Base-by-base conservation (phyloP, 2,113 vertebrate species). In the Microtus montanus region DNA sequence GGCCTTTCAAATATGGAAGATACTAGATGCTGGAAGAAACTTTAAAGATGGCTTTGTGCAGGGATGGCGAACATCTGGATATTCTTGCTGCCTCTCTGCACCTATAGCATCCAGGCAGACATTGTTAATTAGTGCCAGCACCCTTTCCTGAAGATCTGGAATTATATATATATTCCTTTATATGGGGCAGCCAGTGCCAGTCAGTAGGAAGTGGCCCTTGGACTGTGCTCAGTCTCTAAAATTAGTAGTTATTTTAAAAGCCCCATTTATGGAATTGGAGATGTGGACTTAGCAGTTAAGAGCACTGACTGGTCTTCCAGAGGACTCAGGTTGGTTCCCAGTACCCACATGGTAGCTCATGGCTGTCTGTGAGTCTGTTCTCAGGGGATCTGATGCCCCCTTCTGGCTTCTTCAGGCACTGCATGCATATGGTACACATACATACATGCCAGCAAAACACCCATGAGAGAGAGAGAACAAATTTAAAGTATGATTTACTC, bases 41-140 rank as follows among this genome's bases (percentile, higher is more conserved):
- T 52, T 68, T 41, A 52, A 71, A 19, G 79, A 79, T 63, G 11
- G 11, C 44, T 20, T 94, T 63, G 41, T 74, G 47, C 38, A 66
- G 49, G 10, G 49, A 71, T 87, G 41, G 73, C 54, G 66, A 77
- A 2, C 77, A 38, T 66, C 64, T 90, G 20, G 49, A 30, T 11
- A 84, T 2, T 58, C 1, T 24, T 33, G 19, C 68, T 91, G 49
- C 90, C 33, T 13, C 52, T 95, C 22, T 84, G 0, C n/a, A 95
- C 30, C 33, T 68, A 11, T 1, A 4, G 49, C 20, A 7, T 38
- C 71, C 61, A 33, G 38, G 24, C 80, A 96, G 90, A 90, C 90
- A 28, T 91, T 92, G 44, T 44, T 94, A 91, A 90, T 91, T 35
- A 77, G 87, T 82, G 38, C 38, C 33, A 64, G 74, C 7, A 86